Conservation (phyloP, 2,113 vertebrate genomes). For the Clarias macrocephalus region DNA sequence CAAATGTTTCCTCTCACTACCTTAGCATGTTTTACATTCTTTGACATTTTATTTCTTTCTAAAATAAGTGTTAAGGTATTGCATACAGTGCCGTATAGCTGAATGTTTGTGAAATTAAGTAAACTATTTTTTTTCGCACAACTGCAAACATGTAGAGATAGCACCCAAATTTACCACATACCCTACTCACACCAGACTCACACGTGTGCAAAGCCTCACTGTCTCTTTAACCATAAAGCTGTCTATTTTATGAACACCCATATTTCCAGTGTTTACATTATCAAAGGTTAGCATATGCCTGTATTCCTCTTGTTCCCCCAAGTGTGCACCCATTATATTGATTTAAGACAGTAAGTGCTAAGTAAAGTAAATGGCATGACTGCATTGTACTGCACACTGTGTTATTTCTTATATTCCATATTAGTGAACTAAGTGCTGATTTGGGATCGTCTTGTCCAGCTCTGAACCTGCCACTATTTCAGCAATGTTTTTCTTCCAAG, state of each 20-base stretch:
- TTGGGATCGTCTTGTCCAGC: background rate
- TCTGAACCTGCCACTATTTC: background rate
- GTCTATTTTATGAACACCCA: background rate
- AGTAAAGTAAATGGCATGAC: background rate
- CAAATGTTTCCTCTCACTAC: constrained; percentile 1
- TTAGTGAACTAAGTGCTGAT: background rate
- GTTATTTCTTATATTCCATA: background rate
- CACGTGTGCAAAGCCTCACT: background rate
- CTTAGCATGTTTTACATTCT: background rate
- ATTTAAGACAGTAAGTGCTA: constrained; percentile 8
- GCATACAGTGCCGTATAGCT: background rate
- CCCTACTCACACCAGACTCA: background rate
- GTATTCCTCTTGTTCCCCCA: background rate
- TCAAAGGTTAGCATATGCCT: background rate
- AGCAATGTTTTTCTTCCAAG: background rate
- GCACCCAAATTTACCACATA: background rate
- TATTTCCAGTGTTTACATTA: constrained; percentile 22
- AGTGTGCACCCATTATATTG: constrained; percentile 21
- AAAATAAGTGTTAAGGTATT: background rate
- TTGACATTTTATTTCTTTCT: background rate
- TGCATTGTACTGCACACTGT: background rate
- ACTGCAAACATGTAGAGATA: background rate
- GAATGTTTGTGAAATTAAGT: background rate
- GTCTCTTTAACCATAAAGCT: background rate
- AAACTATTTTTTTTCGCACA: background rate